Conservation (phyloP, 2,888 invertebrate genomes). For the Drosophila mettleri region DNA sequence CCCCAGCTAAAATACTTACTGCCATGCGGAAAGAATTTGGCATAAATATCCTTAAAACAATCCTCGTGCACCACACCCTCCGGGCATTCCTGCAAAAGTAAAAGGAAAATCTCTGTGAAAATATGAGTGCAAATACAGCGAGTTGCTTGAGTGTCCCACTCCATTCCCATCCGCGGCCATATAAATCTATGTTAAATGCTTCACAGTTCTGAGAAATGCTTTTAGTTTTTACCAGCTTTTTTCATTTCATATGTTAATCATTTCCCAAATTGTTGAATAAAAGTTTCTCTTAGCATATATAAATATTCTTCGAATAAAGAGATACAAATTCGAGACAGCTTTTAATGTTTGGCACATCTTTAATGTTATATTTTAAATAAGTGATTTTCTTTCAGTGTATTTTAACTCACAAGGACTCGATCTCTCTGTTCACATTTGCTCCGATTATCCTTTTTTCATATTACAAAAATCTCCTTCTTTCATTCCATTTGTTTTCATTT, state of each 20-base stretch:
- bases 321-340: too few relatives aligned
- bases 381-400: too few relatives aligned
- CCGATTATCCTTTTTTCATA: too few relatives aligned
- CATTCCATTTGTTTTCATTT: too few relatives aligned
- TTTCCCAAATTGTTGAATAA: not conserved
- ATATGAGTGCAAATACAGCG: slow-evolving; percentile 38
- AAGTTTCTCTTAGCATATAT: not conserved
- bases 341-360: too few relatives aligned
- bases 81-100: slow-evolving; percentile 94
- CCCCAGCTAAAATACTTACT: slow-evolving; percentile 89
- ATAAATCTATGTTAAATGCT: not conserved
- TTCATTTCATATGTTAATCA: slow-evolving; percentile 1
- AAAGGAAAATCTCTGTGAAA: slow-evolving; percentile 62
- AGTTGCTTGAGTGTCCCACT: not conserved
- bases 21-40: slow-evolving; percentile 99
- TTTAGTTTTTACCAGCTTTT: not conserved
- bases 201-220: not conserved
- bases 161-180: not conserved
- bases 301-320: not conserved
- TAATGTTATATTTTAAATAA: too few relatives aligned
- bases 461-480: too few relatives aligned
- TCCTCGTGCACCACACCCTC: slow-evolving; percentile 98
- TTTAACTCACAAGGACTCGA: too few relatives aligned
- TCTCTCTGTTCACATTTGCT: too few relatives aligned
- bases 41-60: slow-evolving; percentile 98